Evolutionary conservation across 1,140 invertebrate species (phyloP), one percentile per base, ranked within the genome.

Genomic region (Lordiphosa stackelbergi): DNA sequence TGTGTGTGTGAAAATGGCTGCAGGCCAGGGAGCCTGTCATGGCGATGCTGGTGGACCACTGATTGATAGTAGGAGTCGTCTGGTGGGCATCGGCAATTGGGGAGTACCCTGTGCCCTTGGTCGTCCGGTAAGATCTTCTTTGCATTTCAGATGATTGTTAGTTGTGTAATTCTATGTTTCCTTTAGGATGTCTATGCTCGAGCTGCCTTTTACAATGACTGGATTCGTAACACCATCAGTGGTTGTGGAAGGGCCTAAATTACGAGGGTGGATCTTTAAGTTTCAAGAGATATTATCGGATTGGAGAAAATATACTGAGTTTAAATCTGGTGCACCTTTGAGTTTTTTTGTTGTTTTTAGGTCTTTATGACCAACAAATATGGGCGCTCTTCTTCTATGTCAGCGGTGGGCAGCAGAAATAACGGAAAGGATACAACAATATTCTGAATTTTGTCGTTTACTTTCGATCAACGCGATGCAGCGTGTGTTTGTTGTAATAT

Each of bases 1-100:
- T 69, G 89, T 92, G n/a, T 93, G 92, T 57, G 91, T 91, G 0
- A 79, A 90, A 9, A 90, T 91, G 9, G 89, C 87, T 38, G 42
- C 34, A 4, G 91, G 91, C 16, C 87, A 65, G 24, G 91, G 91
- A 1, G 53, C 42, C n/a, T 86, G 85, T 31, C 68, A 86, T 28
- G 71, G 85, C 5, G 85, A 86, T 10, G 55, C 79, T 2, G 85
- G 85, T 3, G 79, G 79, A 9, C 85, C 85, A 0, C 48, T 86
- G 13, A 61, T 86, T 40, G 64, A 86, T 42, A 49, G 19, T 5
- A 12, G 61, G 16, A 54, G 72, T 0, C 55, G 66, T 1, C 54
- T 86, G 9, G 85, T 86, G 3, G 85, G 85, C 49, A 59, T 86
- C 0, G 70, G 70, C 35, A 91, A 90, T 22, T 91, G 89, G 83